Base-by-base conservation (phyloP, 2,113 vertebrate genomes). In the Trematomus loennbergii region DNA sequence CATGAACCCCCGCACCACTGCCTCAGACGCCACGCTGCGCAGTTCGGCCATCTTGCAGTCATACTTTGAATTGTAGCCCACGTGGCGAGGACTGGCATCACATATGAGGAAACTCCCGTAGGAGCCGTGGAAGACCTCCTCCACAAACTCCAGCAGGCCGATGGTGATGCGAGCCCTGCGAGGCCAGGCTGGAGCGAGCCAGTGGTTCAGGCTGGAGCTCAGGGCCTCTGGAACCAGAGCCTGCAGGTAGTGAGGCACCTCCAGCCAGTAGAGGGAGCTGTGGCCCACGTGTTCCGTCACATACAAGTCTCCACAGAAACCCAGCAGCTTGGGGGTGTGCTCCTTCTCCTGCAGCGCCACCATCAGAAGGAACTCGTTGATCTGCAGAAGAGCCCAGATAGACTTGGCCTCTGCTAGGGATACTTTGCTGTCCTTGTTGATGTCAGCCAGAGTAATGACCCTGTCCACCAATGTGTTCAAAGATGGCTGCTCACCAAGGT, bases 21-120 rank as follows among this genome's bases (percentile, higher is more conserved):
- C 96, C 89, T 98, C 98, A 0, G 97, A 96, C 0, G 96, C 96
- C 91, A 99, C 96, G 60, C 95, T 96, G 84, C 93, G 90, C 87
- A 99, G 94, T 90, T 98, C 96, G 1, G 97, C 95, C 95, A 99
- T 97, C 48, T 97, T 96, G 94, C 98, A 99, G 95, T 99, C 97
- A 0, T 96, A 97, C 50, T 95, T 95, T 46, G 95, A 90, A 0
- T 97, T 99, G 95, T 98, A 97, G 90, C 97, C 97, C 83, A 99
- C 95, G 3, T 96, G 96, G 43, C 91, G 92, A 6, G 96, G 94
- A 66, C 95, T 95, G 12, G 96, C 91, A 58, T 99, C 97, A 0
- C 98, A 99, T 93, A 99, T 96, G 69, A 97, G 96, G 93, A 99
- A 99, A 78, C 87, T 98, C 7, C 98, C 98, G 0, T 97, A 97